Percentiles rank a stretch among this genome's conserved stretches.
These are phyloP conservation scores for Netelia virgata DNA, from an alignment of 2,888 invertebrate species.

Conservation along the genomic window DNA sequence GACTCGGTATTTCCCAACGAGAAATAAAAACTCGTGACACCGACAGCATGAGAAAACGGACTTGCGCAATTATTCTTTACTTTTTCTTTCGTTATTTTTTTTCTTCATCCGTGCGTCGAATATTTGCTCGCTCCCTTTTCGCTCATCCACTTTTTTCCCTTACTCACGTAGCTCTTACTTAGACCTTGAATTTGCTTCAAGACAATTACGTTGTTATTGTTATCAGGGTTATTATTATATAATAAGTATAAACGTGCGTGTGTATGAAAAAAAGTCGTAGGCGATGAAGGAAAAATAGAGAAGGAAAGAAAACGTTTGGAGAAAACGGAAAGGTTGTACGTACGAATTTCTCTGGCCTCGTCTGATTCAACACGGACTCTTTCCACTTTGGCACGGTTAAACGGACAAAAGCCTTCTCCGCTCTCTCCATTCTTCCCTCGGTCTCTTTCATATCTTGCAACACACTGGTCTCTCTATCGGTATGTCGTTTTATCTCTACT, in stretches of 20 bases:
- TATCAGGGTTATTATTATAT: no score
- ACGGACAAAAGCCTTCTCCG: constrained; percentile 30
- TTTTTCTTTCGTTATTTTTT: constrained; percentile 26
- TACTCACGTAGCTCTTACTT: background rate
- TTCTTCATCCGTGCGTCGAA: constrained; percentile 5
- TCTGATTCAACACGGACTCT: constrained; percentile 48
- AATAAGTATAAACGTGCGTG: background rate
- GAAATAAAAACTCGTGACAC: constrained; percentile 23
- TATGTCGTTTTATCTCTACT: constrained; percentile 37
- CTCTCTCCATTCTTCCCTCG: constrained; percentile 16
- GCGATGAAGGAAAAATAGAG: background rate
- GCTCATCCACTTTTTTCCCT: background rate
- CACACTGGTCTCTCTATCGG: constrained; percentile 1
- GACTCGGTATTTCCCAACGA: constrained; percentile 27
- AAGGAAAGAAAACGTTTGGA: constrained; percentile 2
- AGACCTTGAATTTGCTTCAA: constrained; percentile 1
- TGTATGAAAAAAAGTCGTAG: background rate
- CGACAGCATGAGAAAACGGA: constrained; percentile 44
- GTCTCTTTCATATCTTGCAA: constrained; percentile 23
- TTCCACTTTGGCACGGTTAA: constrained; percentile 41
- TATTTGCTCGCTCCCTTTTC: constrained; percentile 26
- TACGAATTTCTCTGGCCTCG: constrained; percentile 27
- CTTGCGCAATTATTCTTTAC: constrained; percentile 13
- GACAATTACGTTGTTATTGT: constrained; percentile 14
- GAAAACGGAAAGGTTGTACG: background rate